Conservation (phyloP, 53 echinoderm and acorn worm species). For the Actinopyga echinites region DNA sequence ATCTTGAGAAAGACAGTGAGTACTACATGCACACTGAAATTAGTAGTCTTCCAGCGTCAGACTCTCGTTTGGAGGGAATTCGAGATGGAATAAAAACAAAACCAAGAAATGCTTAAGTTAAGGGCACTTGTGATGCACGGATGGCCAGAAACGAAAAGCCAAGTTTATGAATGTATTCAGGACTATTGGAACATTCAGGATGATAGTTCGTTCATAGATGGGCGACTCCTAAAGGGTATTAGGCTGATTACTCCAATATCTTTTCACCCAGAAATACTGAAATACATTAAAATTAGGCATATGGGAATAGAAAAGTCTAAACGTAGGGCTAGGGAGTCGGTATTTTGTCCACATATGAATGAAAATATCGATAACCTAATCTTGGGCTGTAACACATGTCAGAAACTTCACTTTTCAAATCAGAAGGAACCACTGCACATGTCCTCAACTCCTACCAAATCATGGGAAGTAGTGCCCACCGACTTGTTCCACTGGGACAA, state of each 20-base stretch:
- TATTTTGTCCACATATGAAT: constrained; percentile 70
- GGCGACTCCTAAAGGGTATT: constrained; percentile 52
- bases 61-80: constrained; percentile 48
- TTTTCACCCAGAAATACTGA: constrained; percentile 32
- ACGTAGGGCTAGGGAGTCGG: constrained; percentile 41
- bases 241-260: constrained; percentile 51
- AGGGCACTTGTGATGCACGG: constrained; percentile 32
- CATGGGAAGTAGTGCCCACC: constrained; percentile 58
- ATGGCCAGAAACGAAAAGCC: constrained; percentile 35
- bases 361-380: constrained; percentile 45
- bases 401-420: constrained; percentile 17
- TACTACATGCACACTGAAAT: background rate
- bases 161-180: background rate
- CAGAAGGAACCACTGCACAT: constrained; percentile 42
- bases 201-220: constrained; percentile 41
- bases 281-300: constrained; percentile 42
- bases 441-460: constrained; percentile 2
- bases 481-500: constrained; percentile 60
- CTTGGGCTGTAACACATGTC: constrained; percentile 44
- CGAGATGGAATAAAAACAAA: constrained; percentile 14
- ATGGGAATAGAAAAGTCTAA: constrained; percentile 58
- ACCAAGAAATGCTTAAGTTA: constrained; percentile 47
- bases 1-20: constrained; percentile 5
- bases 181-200: constrained; percentile 30
- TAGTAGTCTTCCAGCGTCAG: constrained; percentile 50